Percentiles rank a stretch among this genome's conserved stretches.
These are phyloP conservation scores for Sardinella longiceps DNA, from an alignment of 2,797 vertebrate genomes.

Conservation along the genomic window DNA sequence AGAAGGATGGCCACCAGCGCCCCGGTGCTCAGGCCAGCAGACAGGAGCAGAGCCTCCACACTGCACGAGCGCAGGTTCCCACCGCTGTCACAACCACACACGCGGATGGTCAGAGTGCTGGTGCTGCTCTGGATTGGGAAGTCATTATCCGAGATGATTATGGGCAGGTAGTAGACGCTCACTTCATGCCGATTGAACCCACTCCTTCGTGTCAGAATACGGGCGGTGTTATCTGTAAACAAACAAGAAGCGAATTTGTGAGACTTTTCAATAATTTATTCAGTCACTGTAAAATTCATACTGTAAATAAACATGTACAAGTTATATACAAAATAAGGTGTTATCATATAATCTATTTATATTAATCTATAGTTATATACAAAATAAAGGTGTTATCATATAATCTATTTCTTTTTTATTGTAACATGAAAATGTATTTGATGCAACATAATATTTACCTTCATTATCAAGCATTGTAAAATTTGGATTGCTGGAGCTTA, in stretches of 20 bases:
- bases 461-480: slow-evolving; percentile 88
- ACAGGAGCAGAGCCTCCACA: slow-evolving; percentile 75
- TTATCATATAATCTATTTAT: too few relatives aligned
- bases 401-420: neutral
- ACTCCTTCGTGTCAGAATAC: slow-evolving; percentile 82
- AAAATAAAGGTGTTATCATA: neutral
- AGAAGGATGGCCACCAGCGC: slow-evolving; percentile 83
- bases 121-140: slow-evolving; percentile 85
- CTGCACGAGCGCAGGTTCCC: slow-evolving; percentile 83
- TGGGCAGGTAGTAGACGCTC: slow-evolving; percentile 80
- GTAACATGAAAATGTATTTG: neutral
- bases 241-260: neutral
- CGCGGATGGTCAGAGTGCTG: slow-evolving; percentile 78
- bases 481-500: slow-evolving; percentile 83
- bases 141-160: slow-evolving; percentile 85
- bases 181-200: slow-evolving; percentile 83
- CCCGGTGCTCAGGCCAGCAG: slow-evolving; percentile 82
- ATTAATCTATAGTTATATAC: too few relatives aligned
- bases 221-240: slow-evolving; percentile 81
- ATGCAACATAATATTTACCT: slow-evolving; percentile 70
- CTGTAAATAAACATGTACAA: neutral
- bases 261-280: neutral
- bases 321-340: too few relatives aligned
- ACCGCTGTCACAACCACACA: slow-evolving; percentile 78
- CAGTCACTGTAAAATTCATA: neutral